Evolutionary conservation across 2,888 invertebrate genomes (phyloP).

Genomic region (Acleris sparsana): DNA sequence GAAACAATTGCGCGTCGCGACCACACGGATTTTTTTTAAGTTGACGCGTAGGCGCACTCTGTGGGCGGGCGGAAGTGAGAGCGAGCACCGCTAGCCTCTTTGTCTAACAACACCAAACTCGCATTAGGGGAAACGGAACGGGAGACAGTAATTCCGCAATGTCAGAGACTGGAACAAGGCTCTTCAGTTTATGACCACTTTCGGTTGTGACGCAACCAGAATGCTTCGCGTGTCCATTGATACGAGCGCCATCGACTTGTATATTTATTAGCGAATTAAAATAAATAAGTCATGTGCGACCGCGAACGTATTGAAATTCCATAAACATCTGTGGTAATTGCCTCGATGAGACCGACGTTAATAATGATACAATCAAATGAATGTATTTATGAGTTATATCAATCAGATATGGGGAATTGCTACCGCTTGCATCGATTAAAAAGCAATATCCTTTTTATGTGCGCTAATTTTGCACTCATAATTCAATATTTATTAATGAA

Average conservation of each 20-base stretch:
- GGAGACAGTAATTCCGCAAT: constrained; percentile 65
- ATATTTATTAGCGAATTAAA: constrained; percentile 57
- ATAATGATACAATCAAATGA: constrained; percentile 39
- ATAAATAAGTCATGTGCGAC: constrained; percentile 64
- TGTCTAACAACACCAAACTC: constrained; percentile 63
- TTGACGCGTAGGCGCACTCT: constrained; percentile 69
- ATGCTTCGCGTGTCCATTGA: constrained; percentile 56
- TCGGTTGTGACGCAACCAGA: constrained; percentile 76
- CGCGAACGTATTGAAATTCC: constrained; percentile 50
- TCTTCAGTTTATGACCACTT: constrained; percentile 77
- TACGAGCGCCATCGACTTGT: constrained; percentile 60
- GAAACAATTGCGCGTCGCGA: constrained; percentile 64
- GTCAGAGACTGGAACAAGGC: constrained; percentile 76
- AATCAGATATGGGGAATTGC: constrained; percentile 30
- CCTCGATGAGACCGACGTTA: constrained; percentile 40
- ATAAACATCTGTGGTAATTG: constrained; percentile 58
- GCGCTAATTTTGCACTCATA: constrained; percentile 14
- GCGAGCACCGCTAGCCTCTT: constrained; percentile 67
- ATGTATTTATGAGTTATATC: constrained; percentile 53
- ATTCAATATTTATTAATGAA: constrained; percentile 14
- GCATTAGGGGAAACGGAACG: constrained; percentile 57
- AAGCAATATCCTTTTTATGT: constrained; percentile 14
- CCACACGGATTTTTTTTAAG: constrained; percentile 73
- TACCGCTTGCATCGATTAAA: constrained; percentile 17
- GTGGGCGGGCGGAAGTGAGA: constrained; percentile 84